Evolutionary conservation across 2,797 vertebrate species (phyloP).

Genomic region (Muraenolepis orangiensis): DNA sequence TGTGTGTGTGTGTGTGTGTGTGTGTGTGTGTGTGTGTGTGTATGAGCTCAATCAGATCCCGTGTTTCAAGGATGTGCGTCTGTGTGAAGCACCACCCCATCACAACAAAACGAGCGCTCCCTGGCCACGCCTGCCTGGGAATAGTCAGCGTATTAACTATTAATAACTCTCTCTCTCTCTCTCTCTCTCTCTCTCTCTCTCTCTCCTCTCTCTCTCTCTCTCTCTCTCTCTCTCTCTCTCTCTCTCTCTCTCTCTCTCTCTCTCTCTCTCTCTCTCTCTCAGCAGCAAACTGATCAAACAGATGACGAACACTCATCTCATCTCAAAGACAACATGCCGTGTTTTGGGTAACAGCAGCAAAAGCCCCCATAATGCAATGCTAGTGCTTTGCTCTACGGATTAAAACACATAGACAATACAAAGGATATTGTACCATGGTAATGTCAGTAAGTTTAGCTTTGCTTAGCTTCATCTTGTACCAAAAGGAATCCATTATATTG

Average conservation of each 20-base stretch:
- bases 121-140: conserved; percentile 60
- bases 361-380: no score
- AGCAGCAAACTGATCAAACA: background rate
- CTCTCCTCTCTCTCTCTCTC: conserved; percentile 29
- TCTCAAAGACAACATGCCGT: background rate
- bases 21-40: background rate
- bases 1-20: background rate
- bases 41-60: background rate
- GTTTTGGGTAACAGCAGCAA: background rate
- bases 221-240: conserved; percentile 35
- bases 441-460: no score
- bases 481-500: no score
- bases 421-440: no score
- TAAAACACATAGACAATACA: no score
- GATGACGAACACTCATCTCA: background rate
- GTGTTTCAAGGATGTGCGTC: background rate
- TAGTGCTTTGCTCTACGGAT: no score
- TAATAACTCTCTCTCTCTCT: conserved; percentile 60
- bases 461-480: no score
- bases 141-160: conserved; percentile 73
- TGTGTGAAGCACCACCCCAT: background rate
- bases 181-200: conserved; percentile 36
- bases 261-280: background rate
- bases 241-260: conserved; percentile 44
- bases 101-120: conserved; percentile 40